Base-by-base conservation (phyloP, 2,888 invertebrate genomes). In the Campoplex nolae region DNA sequence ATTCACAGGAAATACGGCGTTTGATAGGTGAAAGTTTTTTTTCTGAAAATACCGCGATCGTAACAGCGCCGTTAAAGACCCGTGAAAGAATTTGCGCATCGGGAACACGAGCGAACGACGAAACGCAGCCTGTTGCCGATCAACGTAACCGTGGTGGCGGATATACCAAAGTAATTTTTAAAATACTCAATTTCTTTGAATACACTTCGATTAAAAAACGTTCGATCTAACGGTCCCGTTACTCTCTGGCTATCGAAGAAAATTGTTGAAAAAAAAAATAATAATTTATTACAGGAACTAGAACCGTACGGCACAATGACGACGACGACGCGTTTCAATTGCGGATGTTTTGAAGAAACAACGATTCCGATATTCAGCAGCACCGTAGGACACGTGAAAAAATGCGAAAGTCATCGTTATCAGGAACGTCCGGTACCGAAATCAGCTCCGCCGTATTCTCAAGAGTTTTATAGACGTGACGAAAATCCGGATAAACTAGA, bases 301-400 rank as follows among this genome's bases (percentile, higher is more conserved):
- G 91, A 92, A 65, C 88, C 90, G 0, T 92, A 90, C 67, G 92
- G 92, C 13, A 92, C 91, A 45, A 91, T 92, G 90, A 92, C 92
- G 45, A 92, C 91, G 8, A 92, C 91, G 79, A 92, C 91, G 4
- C 88, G 89, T 38, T 80, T 92, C 56, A 88, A 92, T 83, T 93
- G 92, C 74, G 92, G 92, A 8, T 93, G 92, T 84, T 83, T 89
- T 16, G 91, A 92, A 79, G 89, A 91, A 58, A 90, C 90, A 2
- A 91, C 86, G 0, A 91, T 90, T 18, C 91, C 90, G 28, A 91
- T 93, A 75, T 92, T 91, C 71, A 92, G 90, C n/a, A 91, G 90
- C 3, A 35, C 88, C 6, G 83, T 58, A 13, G 91, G 90, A 3
- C 90, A 88, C 7, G 86, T 91, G 13, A 88, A 89, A 38, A 90